Conservation (phyloP, 2,888 invertebrate genomes). For the Alcis repandata region DNA sequence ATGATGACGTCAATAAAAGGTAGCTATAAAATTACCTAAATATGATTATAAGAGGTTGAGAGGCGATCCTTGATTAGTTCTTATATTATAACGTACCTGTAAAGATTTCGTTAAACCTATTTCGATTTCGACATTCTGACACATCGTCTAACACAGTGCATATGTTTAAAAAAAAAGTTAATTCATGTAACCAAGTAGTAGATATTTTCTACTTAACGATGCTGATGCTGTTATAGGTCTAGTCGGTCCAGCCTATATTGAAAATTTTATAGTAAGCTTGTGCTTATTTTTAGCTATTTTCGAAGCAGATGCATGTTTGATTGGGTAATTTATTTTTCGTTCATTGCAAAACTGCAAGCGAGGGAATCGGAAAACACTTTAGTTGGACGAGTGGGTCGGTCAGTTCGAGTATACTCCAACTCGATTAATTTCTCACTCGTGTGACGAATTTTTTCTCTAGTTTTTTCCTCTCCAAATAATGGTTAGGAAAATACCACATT, state of each 20-base stretch:
- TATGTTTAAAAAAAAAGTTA: too few species aligned
- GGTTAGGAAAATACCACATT: slow-evolving; percentile 10
- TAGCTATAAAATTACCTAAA: too few species aligned
- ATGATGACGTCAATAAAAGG: too few species aligned
- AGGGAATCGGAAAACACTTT: slow-evolving; percentile 48
- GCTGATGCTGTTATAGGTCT: too few species aligned
- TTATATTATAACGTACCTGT: too few species aligned
- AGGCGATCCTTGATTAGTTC: too few species aligned
- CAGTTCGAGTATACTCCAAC: slow-evolving; percentile 38
- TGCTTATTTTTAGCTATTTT: slow-evolving; percentile 20
- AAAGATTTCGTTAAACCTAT: too few species aligned
- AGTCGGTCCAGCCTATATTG: too few species aligned
- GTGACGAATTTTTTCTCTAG: slow-evolving; percentile 25
- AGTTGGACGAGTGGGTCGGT: slow-evolving; percentile 41
- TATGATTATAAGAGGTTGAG: too few species aligned
- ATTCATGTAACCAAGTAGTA: too few species aligned
- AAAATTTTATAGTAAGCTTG: slow-evolving; percentile 13
- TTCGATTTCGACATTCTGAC: background rate
- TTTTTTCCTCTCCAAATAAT: slow-evolving; percentile 23
- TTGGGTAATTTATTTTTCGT: slow-evolving; percentile 42
- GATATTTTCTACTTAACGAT: too few species aligned
- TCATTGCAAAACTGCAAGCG: slow-evolving; percentile 46
- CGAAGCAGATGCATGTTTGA: slow-evolving; percentile 21
- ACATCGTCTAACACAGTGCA: slow-evolving; percentile 4
- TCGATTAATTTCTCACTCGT: slow-evolving; percentile 40